These are phyloP conservation scores for Acleris laterana DNA, from an alignment of 2,888 invertebrate species.

Conservation along the genomic window DNA sequence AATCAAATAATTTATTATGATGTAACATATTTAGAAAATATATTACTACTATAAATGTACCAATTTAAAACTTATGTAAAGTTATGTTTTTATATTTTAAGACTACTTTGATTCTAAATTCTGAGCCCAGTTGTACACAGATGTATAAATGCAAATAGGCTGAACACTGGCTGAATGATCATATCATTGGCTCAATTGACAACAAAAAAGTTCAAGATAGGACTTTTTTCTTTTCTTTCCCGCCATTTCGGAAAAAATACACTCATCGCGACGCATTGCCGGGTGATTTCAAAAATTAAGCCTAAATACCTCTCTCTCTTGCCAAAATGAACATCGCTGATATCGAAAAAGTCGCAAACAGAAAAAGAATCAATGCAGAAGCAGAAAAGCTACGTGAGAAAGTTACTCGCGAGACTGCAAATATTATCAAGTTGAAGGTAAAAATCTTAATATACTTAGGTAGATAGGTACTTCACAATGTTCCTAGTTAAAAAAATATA, in stretches of 20 bases:
- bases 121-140: neutral
- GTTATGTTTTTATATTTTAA: conserved; percentile 1
- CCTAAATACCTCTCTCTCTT: neutral
- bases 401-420: conserved; percentile 64
- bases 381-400: conserved; percentile 68
- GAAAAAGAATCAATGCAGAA: conserved; percentile 63
- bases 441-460: neutral
- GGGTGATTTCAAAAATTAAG: no score
- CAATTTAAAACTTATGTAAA: no score
- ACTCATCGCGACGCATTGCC: neutral
- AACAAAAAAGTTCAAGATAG: neutral
- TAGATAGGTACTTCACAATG: no score
- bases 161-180: neutral
- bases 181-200: neutral
- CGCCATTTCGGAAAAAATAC: conserved; percentile 15
- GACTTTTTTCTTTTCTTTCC: neutral
- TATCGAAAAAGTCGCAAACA: conserved; percentile 59
- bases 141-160: neutral
- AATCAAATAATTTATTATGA: no score
- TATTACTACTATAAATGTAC: no score
- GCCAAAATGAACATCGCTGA: conserved; percentile 60
- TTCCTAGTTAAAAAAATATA: no score
- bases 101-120: neutral
- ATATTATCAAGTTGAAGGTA: conserved; percentile 72
- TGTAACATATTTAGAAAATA: no score